Conservation (phyloP, 2,113 vertebrate species). For the Typhlomys cinereus region DNA sequence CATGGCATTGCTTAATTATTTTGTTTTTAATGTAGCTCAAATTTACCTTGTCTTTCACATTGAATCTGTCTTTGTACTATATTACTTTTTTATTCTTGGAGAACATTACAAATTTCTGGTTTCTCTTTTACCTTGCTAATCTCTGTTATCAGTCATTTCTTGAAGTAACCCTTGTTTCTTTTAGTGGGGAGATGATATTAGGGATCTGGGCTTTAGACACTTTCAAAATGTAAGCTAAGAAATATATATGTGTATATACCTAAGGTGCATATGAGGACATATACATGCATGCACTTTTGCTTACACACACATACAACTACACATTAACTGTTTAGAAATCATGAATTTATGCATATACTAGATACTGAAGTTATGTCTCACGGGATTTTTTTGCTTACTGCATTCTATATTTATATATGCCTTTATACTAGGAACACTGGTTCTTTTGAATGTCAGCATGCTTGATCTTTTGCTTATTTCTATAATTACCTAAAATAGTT, state of each 20-base stretch:
- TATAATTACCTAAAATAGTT: background rate
- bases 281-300: background rate
- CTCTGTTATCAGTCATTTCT: background rate
- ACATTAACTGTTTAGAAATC: background rate
- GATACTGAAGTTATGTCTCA: background rate
- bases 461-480: background rate
- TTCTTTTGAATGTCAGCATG: background rate
- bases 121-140: background rate
- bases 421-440: background rate
- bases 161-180: background rate
- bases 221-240: background rate
- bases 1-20: background rate
- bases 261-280: background rate
- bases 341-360: background rate
- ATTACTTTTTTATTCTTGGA: background rate
- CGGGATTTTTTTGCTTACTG: background rate
- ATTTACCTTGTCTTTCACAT: background rate
- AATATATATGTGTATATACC: background rate
- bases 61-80: background rate
- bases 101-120: background rate
- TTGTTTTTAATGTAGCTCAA: background rate
- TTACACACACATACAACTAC: background rate
- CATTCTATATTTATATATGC: background rate
- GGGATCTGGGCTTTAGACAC: background rate
- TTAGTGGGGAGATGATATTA: background rate